Evolutionary conservation across 2,888 invertebrate species (phyloP).

Genomic region (Brachycybe producta): DNA sequence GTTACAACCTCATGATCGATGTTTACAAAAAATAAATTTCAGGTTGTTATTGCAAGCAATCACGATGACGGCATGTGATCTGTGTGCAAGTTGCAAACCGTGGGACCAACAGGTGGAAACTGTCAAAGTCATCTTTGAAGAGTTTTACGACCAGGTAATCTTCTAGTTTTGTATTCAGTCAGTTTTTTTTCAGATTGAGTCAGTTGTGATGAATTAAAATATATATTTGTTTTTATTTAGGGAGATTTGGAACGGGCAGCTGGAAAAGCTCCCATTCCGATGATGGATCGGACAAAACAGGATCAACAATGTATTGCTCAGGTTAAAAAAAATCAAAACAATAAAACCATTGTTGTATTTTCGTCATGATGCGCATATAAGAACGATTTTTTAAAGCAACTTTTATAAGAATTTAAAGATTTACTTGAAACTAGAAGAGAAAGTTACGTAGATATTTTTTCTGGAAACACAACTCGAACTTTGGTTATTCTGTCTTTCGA

Average conservation of each 20-base stretch:
- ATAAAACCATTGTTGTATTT: no score
- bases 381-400: no score
- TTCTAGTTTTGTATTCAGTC: background rate
- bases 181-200: background rate
- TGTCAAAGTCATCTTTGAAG: slow-evolving; percentile 65
- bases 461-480: no score
- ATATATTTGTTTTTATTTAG: slow-evolving; percentile 27
- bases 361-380: no score
- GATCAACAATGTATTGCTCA: slow-evolving; percentile 63
- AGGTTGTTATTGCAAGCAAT: slow-evolving; percentile 57
- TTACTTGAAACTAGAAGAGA: no score
- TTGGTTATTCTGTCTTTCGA: no score
- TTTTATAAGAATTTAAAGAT: no score
- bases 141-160: slow-evolving; percentile 57
- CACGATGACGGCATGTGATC: slow-evolving; percentile 69
- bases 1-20: background rate
- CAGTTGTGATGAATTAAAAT: no score
- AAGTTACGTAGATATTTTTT: no score
- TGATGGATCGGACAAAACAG: slow-evolving; percentile 63
- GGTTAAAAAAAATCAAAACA: slow-evolving; percentile 39
- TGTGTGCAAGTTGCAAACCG: slow-evolving; percentile 71
- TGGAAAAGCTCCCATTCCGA: slow-evolving; percentile 58
- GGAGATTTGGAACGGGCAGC: slow-evolving; percentile 55
- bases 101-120: slow-evolving; percentile 69
- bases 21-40: slow-evolving; percentile 15